These are phyloP conservation scores for Rhinella marina DNA, from an alignment of 2,797 vertebrate genomes.

Conservation along the genomic window DNA sequence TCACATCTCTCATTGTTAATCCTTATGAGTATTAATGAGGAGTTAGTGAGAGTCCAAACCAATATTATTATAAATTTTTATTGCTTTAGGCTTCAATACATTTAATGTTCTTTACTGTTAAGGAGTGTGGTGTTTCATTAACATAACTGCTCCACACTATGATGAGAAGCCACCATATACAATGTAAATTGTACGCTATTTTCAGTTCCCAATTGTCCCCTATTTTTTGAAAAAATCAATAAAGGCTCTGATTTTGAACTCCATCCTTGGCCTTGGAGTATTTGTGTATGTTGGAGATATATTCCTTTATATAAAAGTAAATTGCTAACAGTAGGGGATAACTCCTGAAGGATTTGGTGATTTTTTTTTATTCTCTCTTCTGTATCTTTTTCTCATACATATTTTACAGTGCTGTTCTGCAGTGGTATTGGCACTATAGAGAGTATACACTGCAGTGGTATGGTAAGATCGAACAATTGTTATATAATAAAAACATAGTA, in stretches of 20 bases:
- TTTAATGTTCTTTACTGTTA: background rate
- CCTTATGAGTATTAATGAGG: constrained; percentile 11
- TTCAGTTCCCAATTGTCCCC: background rate
- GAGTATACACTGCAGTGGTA: background rate
- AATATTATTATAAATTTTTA: constrained; percentile 11
- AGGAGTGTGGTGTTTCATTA: too few species aligned
- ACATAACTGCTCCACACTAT: background rate
- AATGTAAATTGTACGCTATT: background rate
- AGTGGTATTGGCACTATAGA: background rate
- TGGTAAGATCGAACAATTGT: background rate
- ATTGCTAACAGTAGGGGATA: constrained; percentile 20
- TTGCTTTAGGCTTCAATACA: background rate
- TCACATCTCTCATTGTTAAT: constrained; percentile 24
- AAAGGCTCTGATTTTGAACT: background rate
- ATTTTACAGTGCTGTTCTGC: background rate
- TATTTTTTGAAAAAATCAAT: background rate
- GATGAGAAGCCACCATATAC: background rate
- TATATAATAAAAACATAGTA: background rate
- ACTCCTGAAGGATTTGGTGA: background rate
- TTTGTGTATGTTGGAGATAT: constrained; percentile 7
- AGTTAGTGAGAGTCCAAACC: background rate
- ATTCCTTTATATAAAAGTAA: constrained; percentile 13
- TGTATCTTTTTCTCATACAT: background rate
- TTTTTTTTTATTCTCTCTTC: background rate
- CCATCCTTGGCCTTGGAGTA: background rate